These are phyloP conservation scores for Hedychridium roseum DNA, from an alignment of 2,888 invertebrate species.

Conservation along the genomic window DNA sequence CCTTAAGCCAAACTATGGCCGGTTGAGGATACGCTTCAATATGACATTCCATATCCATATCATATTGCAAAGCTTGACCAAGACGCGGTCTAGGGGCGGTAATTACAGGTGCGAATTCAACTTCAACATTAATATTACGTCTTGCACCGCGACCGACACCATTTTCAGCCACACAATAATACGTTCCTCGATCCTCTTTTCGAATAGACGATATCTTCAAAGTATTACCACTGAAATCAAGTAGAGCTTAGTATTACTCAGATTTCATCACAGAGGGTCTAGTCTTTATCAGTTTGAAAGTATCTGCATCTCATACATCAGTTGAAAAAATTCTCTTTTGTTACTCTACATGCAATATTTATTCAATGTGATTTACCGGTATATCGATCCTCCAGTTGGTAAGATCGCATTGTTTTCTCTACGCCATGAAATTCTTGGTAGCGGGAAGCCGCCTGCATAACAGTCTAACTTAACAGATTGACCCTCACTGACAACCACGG, in stretches of 20 bases:
- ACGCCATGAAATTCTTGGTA: conserved; percentile 88
- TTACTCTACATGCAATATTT: too few relatives aligned
- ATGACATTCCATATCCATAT: conserved; percentile 94
- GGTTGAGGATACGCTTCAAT: conserved; percentile 95
- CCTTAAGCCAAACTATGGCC: conserved; percentile 90
- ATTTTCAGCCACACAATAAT: conserved; percentile 92
- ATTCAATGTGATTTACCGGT: conserved; percentile 64
- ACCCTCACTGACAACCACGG: conserved; percentile 79
- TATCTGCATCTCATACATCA: too few relatives aligned
- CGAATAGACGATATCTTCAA: conserved; percentile 79
- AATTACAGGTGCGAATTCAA: conserved; percentile 89
- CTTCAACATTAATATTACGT: conserved; percentile 88
- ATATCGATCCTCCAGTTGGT: conserved; percentile 88
- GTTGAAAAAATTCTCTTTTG: too few relatives aligned
- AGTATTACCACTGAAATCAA: conserved; percentile 76
- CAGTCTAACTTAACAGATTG: conserved; percentile 84
- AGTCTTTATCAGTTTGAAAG: too few relatives aligned
- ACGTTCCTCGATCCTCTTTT: conserved; percentile 91
- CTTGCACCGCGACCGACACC: conserved; percentile 86
- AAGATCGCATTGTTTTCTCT: conserved; percentile 92
- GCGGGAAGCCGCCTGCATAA: conserved; percentile 87
- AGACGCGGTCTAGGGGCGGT: conserved; percentile 83
- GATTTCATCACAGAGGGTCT: too few relatives aligned
- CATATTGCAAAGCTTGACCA: conserved; percentile 89
- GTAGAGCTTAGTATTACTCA: too few relatives aligned